These are phyloP conservation scores for Myotis brandtii DNA, from an alignment of 2,113 vertebrate genomes.

Conservation along the genomic window DNA sequence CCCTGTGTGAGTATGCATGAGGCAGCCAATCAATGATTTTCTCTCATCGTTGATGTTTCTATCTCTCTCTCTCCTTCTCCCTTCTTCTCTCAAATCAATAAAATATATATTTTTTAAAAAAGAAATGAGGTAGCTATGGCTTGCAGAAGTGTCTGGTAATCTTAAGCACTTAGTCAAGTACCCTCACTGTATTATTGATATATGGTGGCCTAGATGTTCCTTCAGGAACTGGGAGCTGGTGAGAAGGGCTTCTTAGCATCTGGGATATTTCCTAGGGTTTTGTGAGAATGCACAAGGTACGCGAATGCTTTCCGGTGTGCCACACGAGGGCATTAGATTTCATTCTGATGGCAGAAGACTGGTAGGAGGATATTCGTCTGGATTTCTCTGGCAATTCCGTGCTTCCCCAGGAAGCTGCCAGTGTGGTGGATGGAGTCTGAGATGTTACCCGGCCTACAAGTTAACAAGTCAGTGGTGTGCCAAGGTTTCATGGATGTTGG, in stretches of 20 bases:
- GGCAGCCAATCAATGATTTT: too few species aligned
- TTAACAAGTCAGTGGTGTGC: background rate
- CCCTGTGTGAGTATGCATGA: too few species aligned
- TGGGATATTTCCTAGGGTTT: background rate
- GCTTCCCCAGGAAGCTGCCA: background rate
- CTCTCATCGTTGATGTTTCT: too few species aligned
- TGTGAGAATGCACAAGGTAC: background rate
- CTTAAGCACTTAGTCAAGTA: background rate
- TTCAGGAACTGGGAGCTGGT: background rate
- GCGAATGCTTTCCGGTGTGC: background rate
- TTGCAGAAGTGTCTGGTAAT: background rate
- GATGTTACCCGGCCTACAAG: background rate
- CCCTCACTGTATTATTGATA: too few species aligned
- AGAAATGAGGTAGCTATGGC: background rate
- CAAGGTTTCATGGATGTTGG: background rate
- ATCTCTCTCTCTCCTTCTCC: too few species aligned
- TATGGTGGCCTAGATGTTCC: accelerated
- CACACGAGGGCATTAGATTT: background rate
- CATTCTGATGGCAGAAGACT: background rate
- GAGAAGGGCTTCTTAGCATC: background rate
- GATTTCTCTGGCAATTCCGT: background rate
- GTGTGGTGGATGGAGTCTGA: background rate
- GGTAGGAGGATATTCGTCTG: accelerated
- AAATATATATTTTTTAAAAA: too few species aligned
- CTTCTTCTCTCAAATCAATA: too few species aligned